Evolutionary conservation across 1,140 invertebrate genomes (phyloP).

Genomic region (Plectrocnemia conspersa): DNA sequence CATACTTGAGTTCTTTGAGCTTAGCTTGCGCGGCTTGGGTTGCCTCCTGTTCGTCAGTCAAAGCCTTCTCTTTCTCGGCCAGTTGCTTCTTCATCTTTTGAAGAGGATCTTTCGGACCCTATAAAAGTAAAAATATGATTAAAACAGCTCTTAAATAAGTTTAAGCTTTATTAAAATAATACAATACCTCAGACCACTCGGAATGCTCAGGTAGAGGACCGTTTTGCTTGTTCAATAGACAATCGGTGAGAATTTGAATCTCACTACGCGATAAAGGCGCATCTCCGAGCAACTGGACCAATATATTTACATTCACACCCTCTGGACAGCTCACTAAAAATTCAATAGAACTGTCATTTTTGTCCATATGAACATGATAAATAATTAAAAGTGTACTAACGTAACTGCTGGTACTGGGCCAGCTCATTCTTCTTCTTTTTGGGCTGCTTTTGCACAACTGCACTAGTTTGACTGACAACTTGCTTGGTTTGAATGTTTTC

Average conservation of each 20-base stretch:
- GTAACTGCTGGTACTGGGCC: conserved; percentile 45
- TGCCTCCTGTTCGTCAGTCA: conserved; percentile 67
- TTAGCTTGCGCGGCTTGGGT: conserved; percentile 66
- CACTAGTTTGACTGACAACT: not conserved
- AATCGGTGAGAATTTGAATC: conserved; percentile 83
- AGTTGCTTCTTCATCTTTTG: conserved; percentile 82
- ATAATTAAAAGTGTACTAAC: conserved; percentile 40
- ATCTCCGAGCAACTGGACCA: conserved; percentile 70
- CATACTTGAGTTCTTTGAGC: conserved; percentile 66
- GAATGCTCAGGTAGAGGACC: conserved; percentile 63
- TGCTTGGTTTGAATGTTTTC: not conserved
- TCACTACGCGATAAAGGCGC: conserved; percentile 77
- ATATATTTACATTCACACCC: conserved; percentile 60
- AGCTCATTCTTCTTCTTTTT: conserved; percentile 49
- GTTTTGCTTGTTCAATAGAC: conserved; percentile 79
- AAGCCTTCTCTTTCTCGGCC: conserved; percentile 70
- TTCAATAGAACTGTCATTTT: conserved; percentile 8
- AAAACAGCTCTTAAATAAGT: not conserved
- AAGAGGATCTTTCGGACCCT: conserved; percentile 78
- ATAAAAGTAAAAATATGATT: conserved; percentile 33
- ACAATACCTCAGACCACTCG: conserved; percentile 77
- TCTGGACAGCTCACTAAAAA: conserved; percentile 56
- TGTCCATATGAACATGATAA: conserved; percentile 35
- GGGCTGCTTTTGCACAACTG: conserved; percentile 37
- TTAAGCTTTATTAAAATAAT: conserved; percentile 1